Conservation (phyloP, 2,888 invertebrate genomes). For the Notodonta ziczac region DNA sequence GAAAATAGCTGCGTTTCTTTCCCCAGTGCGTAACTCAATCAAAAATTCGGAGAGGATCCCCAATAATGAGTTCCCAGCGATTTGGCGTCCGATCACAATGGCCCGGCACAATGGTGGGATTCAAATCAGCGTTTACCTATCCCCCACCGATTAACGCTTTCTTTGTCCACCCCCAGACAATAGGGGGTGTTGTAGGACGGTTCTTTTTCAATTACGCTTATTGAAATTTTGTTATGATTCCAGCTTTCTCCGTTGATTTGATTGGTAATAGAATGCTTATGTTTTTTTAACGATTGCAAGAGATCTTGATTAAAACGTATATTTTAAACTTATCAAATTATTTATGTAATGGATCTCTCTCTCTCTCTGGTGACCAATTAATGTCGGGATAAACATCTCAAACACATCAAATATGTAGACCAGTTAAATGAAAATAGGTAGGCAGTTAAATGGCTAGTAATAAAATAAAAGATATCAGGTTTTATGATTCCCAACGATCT, state of each 20-base stretch:
- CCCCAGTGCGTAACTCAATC: conserved; percentile 44
- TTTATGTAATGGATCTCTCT: no score
- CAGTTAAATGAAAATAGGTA: no score
- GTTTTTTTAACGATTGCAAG: neutral
- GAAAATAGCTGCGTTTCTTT: conserved; percentile 23
- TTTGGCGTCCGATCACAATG: conserved; percentile 49
- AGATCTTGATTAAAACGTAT: neutral
- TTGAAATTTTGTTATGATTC: conserved; percentile 42
- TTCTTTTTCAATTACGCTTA: conserved; percentile 30
- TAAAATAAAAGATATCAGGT: no score
- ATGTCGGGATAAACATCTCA: neutral
- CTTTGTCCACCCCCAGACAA: conserved; percentile 54
- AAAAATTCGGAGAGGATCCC: conserved; percentile 47
- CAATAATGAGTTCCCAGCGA: conserved; percentile 62
- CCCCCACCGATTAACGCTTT: conserved; percentile 58
- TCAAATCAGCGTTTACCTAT: conserved; percentile 59
- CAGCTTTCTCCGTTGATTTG: conserved; percentile 19
- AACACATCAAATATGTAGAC: neutral
- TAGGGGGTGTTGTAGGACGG: conserved; percentile 27
- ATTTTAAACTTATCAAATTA: no score
- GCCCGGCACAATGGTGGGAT: conserved; percentile 51
- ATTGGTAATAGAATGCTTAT: conserved; percentile 13
- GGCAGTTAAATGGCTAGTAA: neutral
- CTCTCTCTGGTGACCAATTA: neutral
- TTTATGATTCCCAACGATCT: no score